These are phyloP conservation scores for Vesta saturnalis DNA, from an alignment of 2,888 invertebrate genomes.

Conservation along the genomic window DNA sequence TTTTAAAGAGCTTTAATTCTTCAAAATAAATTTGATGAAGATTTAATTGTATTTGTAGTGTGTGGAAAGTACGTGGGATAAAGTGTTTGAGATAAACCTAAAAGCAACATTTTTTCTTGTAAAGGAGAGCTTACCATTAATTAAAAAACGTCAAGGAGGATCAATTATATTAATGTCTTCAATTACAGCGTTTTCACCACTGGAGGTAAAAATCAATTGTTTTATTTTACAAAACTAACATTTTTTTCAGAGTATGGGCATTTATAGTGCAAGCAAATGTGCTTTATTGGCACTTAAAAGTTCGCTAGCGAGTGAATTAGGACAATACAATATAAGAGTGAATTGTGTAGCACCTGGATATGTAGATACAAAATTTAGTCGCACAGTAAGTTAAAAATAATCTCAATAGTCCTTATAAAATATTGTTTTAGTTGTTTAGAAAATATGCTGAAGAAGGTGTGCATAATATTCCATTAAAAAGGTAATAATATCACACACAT, in stretches of 20 bases:
- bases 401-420: no score
- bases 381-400: slow-evolving; percentile 73
- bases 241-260: slow-evolving; percentile 75
- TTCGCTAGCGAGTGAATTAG: slow-evolving; percentile 80
- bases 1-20: no score
- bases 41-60: slow-evolving; percentile 63
- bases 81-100: slow-evolving; percentile 96
- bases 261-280: slow-evolving; percentile 94
- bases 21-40: no score
- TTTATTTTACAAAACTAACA: background rate
- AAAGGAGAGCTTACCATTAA: slow-evolving; percentile 86
- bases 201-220: background rate
- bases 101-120: slow-evolving; percentile 88
- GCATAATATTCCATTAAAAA: no score
- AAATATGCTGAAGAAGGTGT: no score
- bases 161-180: slow-evolving; percentile 90
- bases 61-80: slow-evolving; percentile 88
- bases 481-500: no score
- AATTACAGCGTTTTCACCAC: slow-evolving; percentile 79
- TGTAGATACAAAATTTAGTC: slow-evolving; percentile 89
- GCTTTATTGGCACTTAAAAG: slow-evolving; percentile 89
- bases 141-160: slow-evolving; percentile 81
- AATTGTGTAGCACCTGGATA: slow-evolving; percentile 95
- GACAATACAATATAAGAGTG: slow-evolving; percentile 85
- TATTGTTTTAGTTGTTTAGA: no score